These are phyloP conservation scores for Teleiodes luculella DNA, from an alignment of 2,888 invertebrate genomes.

Conservation along the genomic window DNA sequence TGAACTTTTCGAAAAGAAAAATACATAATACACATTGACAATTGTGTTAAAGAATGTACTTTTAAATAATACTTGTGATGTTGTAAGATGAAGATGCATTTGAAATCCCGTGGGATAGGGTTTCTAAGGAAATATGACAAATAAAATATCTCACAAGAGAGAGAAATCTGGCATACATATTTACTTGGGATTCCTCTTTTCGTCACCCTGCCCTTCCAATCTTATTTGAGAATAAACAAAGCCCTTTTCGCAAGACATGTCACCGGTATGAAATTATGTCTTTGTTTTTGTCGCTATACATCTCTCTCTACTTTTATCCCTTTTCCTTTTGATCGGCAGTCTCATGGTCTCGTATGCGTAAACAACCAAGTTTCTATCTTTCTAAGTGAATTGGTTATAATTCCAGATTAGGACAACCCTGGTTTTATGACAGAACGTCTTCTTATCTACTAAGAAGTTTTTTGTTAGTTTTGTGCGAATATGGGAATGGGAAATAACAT, in stretches of 20 bases:
- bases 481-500: too few species aligned
- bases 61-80: too few species aligned
- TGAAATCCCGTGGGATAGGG: too few species aligned
- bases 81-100: too few species aligned
- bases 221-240: slow-evolving; percentile 37
- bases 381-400: slow-evolving; percentile 11
- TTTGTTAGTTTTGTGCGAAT: too few species aligned
- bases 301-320: slow-evolving; percentile 26
- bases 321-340: slow-evolving; percentile 14
- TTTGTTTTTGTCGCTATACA: slow-evolving; percentile 50
- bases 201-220: slow-evolving; percentile 30
- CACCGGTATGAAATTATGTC: slow-evolving; percentile 46
- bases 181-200: slow-evolving; percentile 32
- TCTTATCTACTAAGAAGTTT: too few species aligned
- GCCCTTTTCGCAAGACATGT: slow-evolving; percentile 35
- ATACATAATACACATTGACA: too few species aligned
- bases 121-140: too few species aligned
- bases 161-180: slow-evolving; percentile 30
- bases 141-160: too few species aligned
- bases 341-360: slow-evolving; percentile 4
- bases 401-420: slow-evolving; percentile 1
- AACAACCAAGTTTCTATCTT: slow-evolving; percentile 9
- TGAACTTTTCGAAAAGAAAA: too few species aligned
- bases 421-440: slow-evolving; percentile 1
- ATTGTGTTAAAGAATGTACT: too few species aligned